Evolutionary conservation across 2,888 invertebrate species (phyloP).

Genomic region (Protophormia terraenovae): DNA sequence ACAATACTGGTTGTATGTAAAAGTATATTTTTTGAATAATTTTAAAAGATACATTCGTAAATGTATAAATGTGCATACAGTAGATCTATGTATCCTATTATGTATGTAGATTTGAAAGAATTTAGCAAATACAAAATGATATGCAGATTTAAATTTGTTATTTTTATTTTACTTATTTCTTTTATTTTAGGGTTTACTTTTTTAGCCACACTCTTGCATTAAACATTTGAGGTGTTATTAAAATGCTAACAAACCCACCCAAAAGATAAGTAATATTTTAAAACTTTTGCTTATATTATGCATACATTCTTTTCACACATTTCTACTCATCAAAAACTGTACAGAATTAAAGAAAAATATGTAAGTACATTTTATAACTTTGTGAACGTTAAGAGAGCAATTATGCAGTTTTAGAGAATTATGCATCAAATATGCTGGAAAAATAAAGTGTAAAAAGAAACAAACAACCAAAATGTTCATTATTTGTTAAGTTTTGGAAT

Average conservation of each 20-base stretch:
- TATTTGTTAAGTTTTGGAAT: slow-evolving; percentile 18
- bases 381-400: slow-evolving; percentile 48
- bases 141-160: background rate
- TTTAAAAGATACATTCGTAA: no score
- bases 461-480: slow-evolving; percentile 1
- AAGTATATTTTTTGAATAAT: no score
- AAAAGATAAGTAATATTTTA: background rate
- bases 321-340: background rate
- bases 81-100: background rate
- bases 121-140: slow-evolving; percentile 28
- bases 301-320: background rate
- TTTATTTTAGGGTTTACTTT: background rate
- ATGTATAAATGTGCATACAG: background rate
- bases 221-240: slow-evolving; percentile 56
- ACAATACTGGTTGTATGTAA: background rate
- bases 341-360: slow-evolving; percentile 14
- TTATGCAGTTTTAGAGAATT: slow-evolving; percentile 40
- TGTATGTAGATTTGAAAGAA: background rate
- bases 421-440: slow-evolving; percentile 48
- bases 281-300: slow-evolving; percentile 9
- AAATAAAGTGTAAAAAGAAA: background rate
- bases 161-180: background rate
- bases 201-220: slow-evolving; percentile 30
- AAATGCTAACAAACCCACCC: slow-evolving; percentile 32
- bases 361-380: slow-evolving; percentile 17